Conservation (phyloP, 1,140 invertebrate genomes). For the Eurytemora carolleeae region DNA sequence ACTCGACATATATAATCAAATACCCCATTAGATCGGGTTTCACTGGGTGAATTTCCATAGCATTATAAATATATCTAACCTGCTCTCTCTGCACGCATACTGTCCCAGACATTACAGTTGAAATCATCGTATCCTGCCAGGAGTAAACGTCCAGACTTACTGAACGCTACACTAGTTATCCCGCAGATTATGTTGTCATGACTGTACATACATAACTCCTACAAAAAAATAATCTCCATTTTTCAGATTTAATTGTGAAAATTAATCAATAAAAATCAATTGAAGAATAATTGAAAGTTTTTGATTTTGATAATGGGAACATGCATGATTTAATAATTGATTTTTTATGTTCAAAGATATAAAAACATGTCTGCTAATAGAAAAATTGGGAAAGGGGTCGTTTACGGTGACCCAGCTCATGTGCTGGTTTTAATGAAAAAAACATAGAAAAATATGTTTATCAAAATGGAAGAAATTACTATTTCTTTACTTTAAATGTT, state of each 20-base stretch:
- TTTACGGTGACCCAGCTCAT: no score
- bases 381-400: no score
- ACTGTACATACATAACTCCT: constrained; percentile 89
- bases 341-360: no score
- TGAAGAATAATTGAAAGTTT: no score
- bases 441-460: no score
- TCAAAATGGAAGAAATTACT: no score
- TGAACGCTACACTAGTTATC: constrained; percentile 92
- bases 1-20: background rate
- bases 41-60: constrained; percentile 19
- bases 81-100: constrained; percentile 90
- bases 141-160: constrained; percentile 80
- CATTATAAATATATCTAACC: constrained; percentile 52
- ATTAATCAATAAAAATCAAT: no score
- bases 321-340: no score
- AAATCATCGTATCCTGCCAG: constrained; percentile 96
- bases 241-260: background rate
- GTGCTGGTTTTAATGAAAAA: no score
- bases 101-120: constrained; percentile 98
- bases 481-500: no score
- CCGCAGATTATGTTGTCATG: constrained; percentile 99
- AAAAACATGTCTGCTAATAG: no score
- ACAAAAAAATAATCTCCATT: constrained; percentile 26
- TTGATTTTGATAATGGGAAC: no score
- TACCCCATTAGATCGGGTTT: background rate